Percentiles rank a stretch among this genome's conserved stretches.
Evolutionary conservation across 2,888 invertebrate genomes (phyloP).

Genomic region (Cecidostiba fungosa): DNA sequence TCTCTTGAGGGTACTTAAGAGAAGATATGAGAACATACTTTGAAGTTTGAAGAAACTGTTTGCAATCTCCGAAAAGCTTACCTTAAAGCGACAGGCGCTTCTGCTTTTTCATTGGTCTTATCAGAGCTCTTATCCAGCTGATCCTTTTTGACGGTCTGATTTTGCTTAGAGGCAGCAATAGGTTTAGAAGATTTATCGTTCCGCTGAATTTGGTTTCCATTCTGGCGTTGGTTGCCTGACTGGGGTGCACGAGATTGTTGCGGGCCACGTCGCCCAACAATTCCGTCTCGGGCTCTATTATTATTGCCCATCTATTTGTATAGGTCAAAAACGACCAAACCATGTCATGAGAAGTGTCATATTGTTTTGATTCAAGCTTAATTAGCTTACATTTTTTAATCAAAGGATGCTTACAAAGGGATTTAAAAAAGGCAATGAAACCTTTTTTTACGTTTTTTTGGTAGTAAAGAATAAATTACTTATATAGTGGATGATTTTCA

Average conservation of each 20-base stretch:
- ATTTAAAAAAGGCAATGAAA: constrained; percentile 52
- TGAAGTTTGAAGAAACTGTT: constrained; percentile 75
- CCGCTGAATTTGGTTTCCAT: constrained; percentile 80
- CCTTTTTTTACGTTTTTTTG: constrained; percentile 51
- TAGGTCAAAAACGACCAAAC: constrained; percentile 78
- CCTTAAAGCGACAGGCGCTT: constrained; percentile 79
- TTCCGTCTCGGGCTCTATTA: constrained; percentile 79
- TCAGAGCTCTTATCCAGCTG: constrained; percentile 78
- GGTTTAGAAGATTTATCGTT: constrained; percentile 80
- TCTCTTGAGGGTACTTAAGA: constrained; percentile 62
- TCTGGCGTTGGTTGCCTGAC: constrained; percentile 79
- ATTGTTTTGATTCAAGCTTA: constrained; percentile 71
- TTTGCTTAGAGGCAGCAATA: constrained; percentile 79
- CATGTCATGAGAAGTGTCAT: constrained; percentile 76
- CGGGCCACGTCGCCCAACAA: constrained; percentile 79
- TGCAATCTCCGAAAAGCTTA: constrained; percentile 77
- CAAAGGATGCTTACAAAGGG: constrained; percentile 49
- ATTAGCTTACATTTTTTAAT: constrained; percentile 61
- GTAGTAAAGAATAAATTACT: constrained; percentile 54
- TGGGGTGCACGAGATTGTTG: constrained; percentile 78
- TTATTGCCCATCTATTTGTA: constrained; percentile 78
- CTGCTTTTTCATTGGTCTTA: constrained; percentile 79
- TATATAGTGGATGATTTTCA: constrained; percentile 52
- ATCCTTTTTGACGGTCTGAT: constrained; percentile 79
- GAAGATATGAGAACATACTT: constrained; percentile 64